Evolutionary conservation across 2,888 invertebrate genomes (phyloP).

Genomic region (Calameuta filiformis): DNA sequence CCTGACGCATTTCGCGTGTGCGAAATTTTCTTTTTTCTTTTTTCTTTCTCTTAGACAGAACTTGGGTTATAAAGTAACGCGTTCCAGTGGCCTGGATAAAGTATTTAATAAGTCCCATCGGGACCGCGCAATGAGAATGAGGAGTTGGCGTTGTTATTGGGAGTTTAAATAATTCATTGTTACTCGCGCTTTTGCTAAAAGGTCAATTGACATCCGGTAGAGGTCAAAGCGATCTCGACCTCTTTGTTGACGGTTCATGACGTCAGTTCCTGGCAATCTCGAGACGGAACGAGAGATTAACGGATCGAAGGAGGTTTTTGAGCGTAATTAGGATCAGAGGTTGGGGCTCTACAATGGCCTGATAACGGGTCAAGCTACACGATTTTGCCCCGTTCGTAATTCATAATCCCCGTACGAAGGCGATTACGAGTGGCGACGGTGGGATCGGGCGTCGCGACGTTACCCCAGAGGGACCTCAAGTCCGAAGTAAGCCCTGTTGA

Average conservation of each 20-base stretch:
- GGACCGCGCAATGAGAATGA: neutral
- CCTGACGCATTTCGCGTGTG: neutral
- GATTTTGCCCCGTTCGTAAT: neutral
- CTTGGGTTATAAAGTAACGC: neutral
- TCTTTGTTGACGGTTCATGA: neutral
- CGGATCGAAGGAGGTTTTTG: neutral
- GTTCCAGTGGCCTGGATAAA: neutral
- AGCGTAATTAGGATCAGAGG: conserved; percentile 8
- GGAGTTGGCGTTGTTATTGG: neutral
- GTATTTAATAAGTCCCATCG: neutral
- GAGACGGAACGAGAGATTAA: neutral
- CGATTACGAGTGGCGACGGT: neutral
- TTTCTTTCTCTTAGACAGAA: neutral
- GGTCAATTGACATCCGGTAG: neutral
- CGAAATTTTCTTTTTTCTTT: neutral
- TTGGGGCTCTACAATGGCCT: conserved; percentile 2
- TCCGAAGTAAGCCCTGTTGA: neutral
- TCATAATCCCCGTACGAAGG: neutral
- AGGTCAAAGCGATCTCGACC: neutral
- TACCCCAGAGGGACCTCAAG: neutral
- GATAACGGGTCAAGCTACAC: conserved; percentile 12
- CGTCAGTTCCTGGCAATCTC: neutral
- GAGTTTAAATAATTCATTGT: neutral
- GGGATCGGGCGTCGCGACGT: conserved; percentile 1
- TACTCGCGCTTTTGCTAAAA: neutral